A percentile compares a stretch with the other conserved stretches of the same genome.
Evolutionary conservation across 2,113 vertebrate species (phyloP).

Genomic region (Myocastor coypus): DNA sequence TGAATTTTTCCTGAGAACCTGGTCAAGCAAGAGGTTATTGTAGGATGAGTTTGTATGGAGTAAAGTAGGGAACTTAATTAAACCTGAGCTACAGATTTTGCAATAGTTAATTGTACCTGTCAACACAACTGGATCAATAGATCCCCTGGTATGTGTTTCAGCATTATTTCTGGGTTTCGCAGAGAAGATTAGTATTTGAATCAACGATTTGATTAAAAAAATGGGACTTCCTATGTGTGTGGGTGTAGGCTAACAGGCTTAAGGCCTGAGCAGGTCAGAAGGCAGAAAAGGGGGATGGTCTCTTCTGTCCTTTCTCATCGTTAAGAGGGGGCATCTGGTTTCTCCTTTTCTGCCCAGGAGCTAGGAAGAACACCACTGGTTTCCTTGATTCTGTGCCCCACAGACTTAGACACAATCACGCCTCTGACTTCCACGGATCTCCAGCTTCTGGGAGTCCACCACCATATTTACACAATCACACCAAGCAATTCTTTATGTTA

Average conservation of each 20-base stretch:
- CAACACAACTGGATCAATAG: neutral
- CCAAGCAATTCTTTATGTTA: neutral
- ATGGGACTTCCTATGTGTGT: accelerated
- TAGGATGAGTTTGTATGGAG: neutral
- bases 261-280: neutral
- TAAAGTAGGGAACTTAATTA: neutral
- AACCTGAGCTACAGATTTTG: neutral
- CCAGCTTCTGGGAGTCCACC: neutral
- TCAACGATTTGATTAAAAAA: neutral
- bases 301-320: neutral
- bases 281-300: no score
- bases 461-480: neutral
- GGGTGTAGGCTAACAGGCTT: neutral
- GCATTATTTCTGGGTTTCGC: neutral
- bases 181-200: neutral
- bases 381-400: neutral
- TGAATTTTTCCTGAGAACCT: neutral
- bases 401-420: neutral
- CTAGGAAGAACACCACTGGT: neutral
- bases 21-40: neutral
- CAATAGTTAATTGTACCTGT: neutral
- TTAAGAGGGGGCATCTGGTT: neutral
- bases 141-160: neutral
- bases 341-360: neutral
- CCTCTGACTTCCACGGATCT: no score